Percentiles rank a stretch among this genome's conserved stretches.
phyloP scores from a whole-genome alignment of 2,113 vertebrate species.

The Panurus biarmicus region DNA sequence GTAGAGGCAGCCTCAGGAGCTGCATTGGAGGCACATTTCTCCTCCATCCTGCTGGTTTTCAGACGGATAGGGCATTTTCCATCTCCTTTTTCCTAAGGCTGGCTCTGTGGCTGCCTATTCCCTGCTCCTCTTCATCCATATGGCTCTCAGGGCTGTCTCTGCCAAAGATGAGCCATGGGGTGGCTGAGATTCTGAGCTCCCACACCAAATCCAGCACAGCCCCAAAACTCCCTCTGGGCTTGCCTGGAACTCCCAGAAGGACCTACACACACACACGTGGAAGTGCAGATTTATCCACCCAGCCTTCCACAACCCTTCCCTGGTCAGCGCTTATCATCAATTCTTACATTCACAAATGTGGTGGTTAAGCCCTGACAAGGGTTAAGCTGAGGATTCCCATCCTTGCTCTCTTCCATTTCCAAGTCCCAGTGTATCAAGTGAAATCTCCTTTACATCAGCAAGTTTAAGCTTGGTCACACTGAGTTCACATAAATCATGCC shows the following conservation, averaged over 20 bases:
- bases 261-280: background rate
- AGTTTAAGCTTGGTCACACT: background rate
- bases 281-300: background rate
- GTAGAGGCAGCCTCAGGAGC: too few species aligned
- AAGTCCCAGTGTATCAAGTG: background rate
- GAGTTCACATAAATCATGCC: background rate
- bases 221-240: background rate
- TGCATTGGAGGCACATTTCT: too few species aligned
- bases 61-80: too few species aligned
- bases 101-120: background rate
- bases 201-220: fast-evolving
- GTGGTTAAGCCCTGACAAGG: background rate
- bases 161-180: fast-evolving
- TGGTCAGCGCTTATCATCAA: background rate
- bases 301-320: background rate
- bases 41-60: too few species aligned
- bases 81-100: background rate
- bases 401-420: background rate
- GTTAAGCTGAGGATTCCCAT: background rate
- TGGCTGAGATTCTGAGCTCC: background rate
- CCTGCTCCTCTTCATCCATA: background rate
- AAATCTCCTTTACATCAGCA: background rate
- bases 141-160: background rate
- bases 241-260: background rate
- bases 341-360: background rate